Base-by-base conservation (phyloP, 2,113 vertebrate species). In the Ornithorhynchus anatinus region DNA sequence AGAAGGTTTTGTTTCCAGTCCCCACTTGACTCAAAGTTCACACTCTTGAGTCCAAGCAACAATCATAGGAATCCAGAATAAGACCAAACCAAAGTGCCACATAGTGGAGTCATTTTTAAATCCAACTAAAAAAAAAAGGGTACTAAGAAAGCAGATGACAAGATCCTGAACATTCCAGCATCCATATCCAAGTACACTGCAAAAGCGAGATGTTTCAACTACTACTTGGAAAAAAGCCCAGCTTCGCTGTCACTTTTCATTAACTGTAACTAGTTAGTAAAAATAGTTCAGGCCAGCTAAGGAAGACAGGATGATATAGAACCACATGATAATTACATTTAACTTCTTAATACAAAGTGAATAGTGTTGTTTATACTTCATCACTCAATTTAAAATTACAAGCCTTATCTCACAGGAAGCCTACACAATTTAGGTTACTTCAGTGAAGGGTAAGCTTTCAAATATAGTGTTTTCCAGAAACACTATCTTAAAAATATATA, bases 401-500 rank as follows among this genome's bases (percentile, higher is more conserved):
- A 81, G 59, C 59, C 73, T 82, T 92, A 90, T 89, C 88, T 75
- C 69, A 8, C 43, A 79, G 59, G 62, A 85, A 88, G 62, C 63
- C 82, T 72, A 80, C 72, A 3, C 48, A 84, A 81, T 80, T 85
- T 72, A 1, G 67, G 76, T 84, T 89, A 78, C 74, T 71, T 89
- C 81, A 69, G 73, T 75, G 72, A 85, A 82, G 76, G 83, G 58
- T 40, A 65, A 75, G 58, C 61, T 78, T 84, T 90, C 57, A 89
- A 90, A 88, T 48, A 86, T 5, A 87, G 80, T 84, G 54, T 90
- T 91, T 90, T 91, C 36, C 58, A 83, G 86, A 88, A 86, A 62
- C 38, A 74, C 79, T 78, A 23, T 90, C 85, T 89, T 88, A 77
- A 91, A 92, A 86, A 86, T 71, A 91, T 71, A 85, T 53, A 93